Evolutionary conservation across 2,888 invertebrate species (phyloP).

Genomic region (Acleris literana): DNA sequence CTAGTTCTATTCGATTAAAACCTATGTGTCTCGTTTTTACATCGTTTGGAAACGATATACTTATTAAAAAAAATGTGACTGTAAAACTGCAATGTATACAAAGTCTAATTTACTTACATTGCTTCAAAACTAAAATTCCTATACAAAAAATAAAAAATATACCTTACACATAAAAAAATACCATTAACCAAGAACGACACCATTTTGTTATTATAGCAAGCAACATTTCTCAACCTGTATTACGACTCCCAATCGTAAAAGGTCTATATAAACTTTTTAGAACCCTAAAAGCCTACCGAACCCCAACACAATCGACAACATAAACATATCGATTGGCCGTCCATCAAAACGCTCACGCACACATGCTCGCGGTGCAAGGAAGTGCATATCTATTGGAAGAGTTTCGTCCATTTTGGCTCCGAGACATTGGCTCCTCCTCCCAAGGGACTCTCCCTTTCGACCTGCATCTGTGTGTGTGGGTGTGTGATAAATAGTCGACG

Average conservation of each 20-base stretch:
- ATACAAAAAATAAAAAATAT: too few relatives aligned
- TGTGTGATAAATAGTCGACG: conserved; percentile 55
- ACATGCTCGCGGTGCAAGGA: conserved; percentile 70
- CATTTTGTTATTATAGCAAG: background rate
- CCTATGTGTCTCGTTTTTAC: background rate
- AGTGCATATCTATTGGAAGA: conserved; percentile 78
- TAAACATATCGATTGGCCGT: conserved; percentile 54
- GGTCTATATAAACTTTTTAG: background rate
- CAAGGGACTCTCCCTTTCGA: conserved; percentile 81
- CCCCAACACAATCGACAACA: conserved; percentile 40
- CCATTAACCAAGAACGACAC: too few relatives aligned
- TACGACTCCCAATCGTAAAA: background rate
- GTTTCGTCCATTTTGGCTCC: conserved; percentile 74
- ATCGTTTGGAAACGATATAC: too few relatives aligned
- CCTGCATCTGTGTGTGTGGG: conserved; percentile 51
- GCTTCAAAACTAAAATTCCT: too few relatives aligned
- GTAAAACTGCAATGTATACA: too few relatives aligned
- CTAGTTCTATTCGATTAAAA: conserved; percentile 27
- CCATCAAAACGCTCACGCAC: conserved; percentile 51
- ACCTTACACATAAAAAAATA: too few relatives aligned
- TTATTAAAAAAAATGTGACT: too few relatives aligned
- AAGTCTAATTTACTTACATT: too few relatives aligned
- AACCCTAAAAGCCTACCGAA: conserved; percentile 30
- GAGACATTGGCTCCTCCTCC: conserved; percentile 81
- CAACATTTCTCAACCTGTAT: background rate